These are phyloP conservation scores for Cephus pygmeus DNA, from an alignment of 2,888 invertebrate genomes.

Conservation along the genomic window DNA sequence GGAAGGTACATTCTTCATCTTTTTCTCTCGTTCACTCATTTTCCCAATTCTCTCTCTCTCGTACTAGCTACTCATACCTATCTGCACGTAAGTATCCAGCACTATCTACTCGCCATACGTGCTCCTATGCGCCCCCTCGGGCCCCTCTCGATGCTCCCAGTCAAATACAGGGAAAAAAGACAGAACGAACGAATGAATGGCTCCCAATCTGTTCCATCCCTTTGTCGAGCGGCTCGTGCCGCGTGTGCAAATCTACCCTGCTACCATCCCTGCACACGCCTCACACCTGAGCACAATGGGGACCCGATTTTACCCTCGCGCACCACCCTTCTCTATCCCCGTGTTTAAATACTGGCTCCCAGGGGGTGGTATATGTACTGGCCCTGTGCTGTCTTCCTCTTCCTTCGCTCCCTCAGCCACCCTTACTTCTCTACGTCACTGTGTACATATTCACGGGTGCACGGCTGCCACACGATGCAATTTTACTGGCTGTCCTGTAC, in stretches of 20 bases:
- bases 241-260: constrained; percentile 63
- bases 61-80: neutral
- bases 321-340: constrained; percentile 12
- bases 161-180: constrained; percentile 38
- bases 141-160: constrained; percentile 25
- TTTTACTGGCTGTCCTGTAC: neutral
- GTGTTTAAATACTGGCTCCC: constrained; percentile 33
- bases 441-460: neutral
- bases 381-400: constrained; percentile 21
- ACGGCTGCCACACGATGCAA: neutral
- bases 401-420: constrained; percentile 12
- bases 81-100: neutral
- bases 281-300: constrained; percentile 66
- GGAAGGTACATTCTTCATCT: neutral
- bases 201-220: constrained; percentile 64
- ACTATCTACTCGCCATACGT: neutral
- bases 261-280: constrained; percentile 54
- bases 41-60: neutral
- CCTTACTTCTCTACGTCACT: constrained; percentile 8
- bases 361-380: constrained; percentile 18
- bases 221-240: constrained; percentile 63
- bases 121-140: neutral
- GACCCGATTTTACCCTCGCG: constrained; percentile 53
- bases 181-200: constrained; percentile 41
- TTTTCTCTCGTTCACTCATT: neutral